Evolutionary conservation across 2,113 vertebrate species (phyloP), one percentile per base, ranked within the genome.

Genomic region (Ptilonorhynchus violaceus): DNA sequence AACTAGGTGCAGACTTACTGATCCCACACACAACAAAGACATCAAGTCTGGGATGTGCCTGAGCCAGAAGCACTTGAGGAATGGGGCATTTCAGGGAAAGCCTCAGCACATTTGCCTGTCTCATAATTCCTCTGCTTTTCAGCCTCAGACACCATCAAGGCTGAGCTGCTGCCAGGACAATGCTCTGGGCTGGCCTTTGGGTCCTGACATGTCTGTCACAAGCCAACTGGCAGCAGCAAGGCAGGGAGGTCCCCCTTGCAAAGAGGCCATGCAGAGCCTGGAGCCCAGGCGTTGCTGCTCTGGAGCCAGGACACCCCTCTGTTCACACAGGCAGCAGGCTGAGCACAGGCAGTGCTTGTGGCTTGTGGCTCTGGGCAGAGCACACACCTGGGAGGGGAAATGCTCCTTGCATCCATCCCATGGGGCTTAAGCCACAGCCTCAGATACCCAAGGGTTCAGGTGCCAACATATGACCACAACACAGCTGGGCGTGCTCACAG

Each of bases 21-120:
- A 76, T 21, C 15, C 9, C 30, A 24, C 12, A 22, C 2, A 10
- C 0, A 75, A n/a, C 41, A 68, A 77, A 73, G 3, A 16, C 18
- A 58, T 0, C 9, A 12, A 2, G 35, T 30, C 3, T 19, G 4
- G n/a, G 7, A 70, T 25, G 3, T 35, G 23, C 31, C 42, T 64
- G 60, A 72, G 37, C 23, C 62, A 74, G n/a, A 35, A 19, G 39
- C 37, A 24, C 17, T 4, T 75, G 24, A 30, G 7, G 49, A 60
- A 83, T 11, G 16, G 30, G 18, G 13, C 2, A 16, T 9, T 30
- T 50, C 10, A 84, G 42, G 62, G 18, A 62, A 56, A 90, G 27
- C 27, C 63, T 56, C 47, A 49, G 35, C 5, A 15, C 18, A 41
- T 15, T 24, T 44, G 5, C 1, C 46, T 79, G 15, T 58, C 17